Conservation (phyloP, 2,888 invertebrate species). For the Julus scanicus region DNA sequence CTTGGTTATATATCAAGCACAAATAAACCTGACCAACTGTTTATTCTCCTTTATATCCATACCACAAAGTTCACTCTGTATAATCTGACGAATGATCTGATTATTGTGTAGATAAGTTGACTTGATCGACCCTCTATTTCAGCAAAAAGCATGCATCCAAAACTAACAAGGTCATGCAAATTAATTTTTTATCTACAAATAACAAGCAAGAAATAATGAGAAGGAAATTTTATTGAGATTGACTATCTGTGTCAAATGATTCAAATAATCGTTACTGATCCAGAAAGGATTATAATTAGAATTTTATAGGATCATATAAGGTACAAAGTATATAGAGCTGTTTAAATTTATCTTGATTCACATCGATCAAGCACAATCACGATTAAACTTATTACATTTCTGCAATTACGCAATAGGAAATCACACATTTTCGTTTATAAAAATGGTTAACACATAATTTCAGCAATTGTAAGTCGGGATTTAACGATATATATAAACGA, state of each 20-base stretch:
- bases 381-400: background rate
- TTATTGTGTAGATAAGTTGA: too few species aligned
- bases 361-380: background rate
- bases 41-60: too few species aligned
- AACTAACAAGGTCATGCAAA: background rate
- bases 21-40: too few species aligned
- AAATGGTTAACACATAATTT: background rate
- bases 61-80: too few species aligned
- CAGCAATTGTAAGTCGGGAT: background rate
- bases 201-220: background rate
- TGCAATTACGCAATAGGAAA: too few species aligned
- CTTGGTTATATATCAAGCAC: too few species aligned
- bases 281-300: background rate
- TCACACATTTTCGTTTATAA: too few species aligned
- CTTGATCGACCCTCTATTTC: too few species aligned
- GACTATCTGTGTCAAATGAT: background rate
- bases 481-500: background rate
- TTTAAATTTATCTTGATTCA: background rate
- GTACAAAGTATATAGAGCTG: background rate
- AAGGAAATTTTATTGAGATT: background rate
- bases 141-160: too few species aligned
- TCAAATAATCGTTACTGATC: background rate
- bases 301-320: background rate
- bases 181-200: background rate
- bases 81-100: background rate